Base-by-base conservation (phyloP, 2,113 vertebrate species). In the Donacobius atricapilla region DNA sequence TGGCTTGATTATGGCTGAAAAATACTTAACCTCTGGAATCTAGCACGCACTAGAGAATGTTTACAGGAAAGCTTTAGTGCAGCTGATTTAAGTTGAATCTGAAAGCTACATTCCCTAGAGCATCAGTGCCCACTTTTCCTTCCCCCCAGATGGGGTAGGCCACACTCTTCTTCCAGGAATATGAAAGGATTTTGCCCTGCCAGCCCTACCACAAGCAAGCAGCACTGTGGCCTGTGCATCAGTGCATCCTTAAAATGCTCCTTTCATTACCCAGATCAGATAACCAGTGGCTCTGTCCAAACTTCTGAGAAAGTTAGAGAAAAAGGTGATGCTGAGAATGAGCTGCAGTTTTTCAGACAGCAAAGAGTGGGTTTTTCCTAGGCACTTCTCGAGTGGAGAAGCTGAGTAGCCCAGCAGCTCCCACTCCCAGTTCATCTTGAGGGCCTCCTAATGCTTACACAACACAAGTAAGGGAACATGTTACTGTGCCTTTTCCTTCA, bases 231-330 rank as follows among this genome's bases (percentile, higher is more conserved):
- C 33, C 68, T 7, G 5, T 4, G 17, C 17, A 33, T 8, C 18
- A 28, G 31, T 3, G 47, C 28, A 60, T 35, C 40, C 40, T 45
- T 6, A 3, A 73, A 53, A 44, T 4, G 31, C n/a, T 81, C 64
- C 40, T 35, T 71, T 53, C 8, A 10, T 35, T 13, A 42, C 0
- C 0, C 8, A 56, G 15, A 31, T 24, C 28, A 75, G 53, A 79
- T 44, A 88, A n/a, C 4, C 21, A 37, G 11, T 8, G 35, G 27
- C 40, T 86, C 51, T 39, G 35, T 13, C 21, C 48, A 88, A 56
- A 64, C 20, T 66, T 60, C 35, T 24, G 10, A 83, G 33, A 79
- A 82, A 50, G 15, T 35, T 6, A 7, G 4, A 13, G 10, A 25
- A 87, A 63, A 44, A 21, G 7, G 2, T 3, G 11, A 58, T 28